Conservation (phyloP, 2,888 invertebrate species). For the Torymus aiolomorphi region DNA sequence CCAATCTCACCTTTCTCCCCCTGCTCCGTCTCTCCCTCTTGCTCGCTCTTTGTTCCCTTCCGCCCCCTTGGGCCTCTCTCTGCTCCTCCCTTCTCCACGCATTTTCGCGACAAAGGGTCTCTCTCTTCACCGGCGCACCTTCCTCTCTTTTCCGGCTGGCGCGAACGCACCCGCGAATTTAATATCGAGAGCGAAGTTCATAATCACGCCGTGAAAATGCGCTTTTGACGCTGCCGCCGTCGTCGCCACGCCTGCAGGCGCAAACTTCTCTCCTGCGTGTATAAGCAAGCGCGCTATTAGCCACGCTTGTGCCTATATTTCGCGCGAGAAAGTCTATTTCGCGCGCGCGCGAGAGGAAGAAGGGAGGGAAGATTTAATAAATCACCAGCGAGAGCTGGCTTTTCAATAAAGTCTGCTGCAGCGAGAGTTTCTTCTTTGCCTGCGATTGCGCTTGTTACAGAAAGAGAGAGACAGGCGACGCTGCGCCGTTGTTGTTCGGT, state of each 20-base stretch:
- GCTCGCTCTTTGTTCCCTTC: constrained; percentile 18
- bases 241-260: constrained; percentile 6
- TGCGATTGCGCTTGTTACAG: too few relatives aligned
- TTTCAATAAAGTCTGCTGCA: constrained; percentile 34
- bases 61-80: constrained; percentile 15
- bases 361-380: constrained; percentile 29
- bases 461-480: too few relatives aligned
- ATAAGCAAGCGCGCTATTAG: constrained; percentile 22
- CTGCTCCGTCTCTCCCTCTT: neutral
- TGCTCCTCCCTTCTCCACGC: neutral
- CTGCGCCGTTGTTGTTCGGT: too few relatives aligned
- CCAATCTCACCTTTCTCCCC: neutral
- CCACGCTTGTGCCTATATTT: neutral
- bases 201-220: constrained; percentile 57
- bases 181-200: constrained; percentile 50
- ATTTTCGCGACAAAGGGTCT: constrained; percentile 42
- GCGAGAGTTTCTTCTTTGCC: neutral
- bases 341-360: neutral
- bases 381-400: constrained; percentile 32
- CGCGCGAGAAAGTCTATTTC: neutral
- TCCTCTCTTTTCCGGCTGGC: constrained; percentile 12
- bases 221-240: constrained; percentile 33
- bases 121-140: neutral
- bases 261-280: neutral
- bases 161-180: constrained; percentile 50